Evolutionary conservation across 2,888 invertebrate genomes (phyloP), one percentile per base, ranked within the genome.

Genomic region (Netelia fuscicornis): DNA sequence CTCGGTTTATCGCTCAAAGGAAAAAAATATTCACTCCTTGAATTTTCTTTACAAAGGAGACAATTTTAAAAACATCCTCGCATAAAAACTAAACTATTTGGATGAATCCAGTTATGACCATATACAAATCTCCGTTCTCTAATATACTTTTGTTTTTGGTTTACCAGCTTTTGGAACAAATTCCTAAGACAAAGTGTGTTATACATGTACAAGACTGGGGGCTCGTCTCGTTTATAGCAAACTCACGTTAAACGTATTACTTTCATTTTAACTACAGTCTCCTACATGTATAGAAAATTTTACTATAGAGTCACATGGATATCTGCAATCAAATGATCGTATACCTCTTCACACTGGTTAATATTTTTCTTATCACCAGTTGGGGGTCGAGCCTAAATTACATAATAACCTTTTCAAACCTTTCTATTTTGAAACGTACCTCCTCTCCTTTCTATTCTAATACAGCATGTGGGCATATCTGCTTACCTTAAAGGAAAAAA

Each of bases 221-320:
- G 88, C 87, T 88, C 88, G 88, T 80, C 87, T 64, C 78, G 72
- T 84, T 79, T 42, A 72, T 64, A 67, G 78, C 11, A 30, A 6
- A 65, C 70, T 82, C 74, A 42, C 54, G 23, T 10, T 17, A 6
- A 20, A 17, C 54, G 20, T 56, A 67, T 71, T 74, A 85, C 87
- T 87, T 87, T 86, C 84, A 80, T 83, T 79, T 56, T n/a, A 20
- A 48, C 20, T 25, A 44, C 5, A 17, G 20, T 17, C 20, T 9
- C 58, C 8, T 58, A 20, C 20, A 20, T 9, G 9, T 58, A 58
- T 58, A 58, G 20, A 58, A 8, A 5, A 20, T 58, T 58, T 17
- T 58, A 58, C 58, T 23, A 20, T 20, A 58, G 10, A 58, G 56
- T 17, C 17, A 17, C n/a, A 17, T 9, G 20, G 5, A 17, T 42